These are phyloP conservation scores for Scomber japonicus DNA, from an alignment of 2,113 vertebrate species.

Conservation along the genomic window DNA sequence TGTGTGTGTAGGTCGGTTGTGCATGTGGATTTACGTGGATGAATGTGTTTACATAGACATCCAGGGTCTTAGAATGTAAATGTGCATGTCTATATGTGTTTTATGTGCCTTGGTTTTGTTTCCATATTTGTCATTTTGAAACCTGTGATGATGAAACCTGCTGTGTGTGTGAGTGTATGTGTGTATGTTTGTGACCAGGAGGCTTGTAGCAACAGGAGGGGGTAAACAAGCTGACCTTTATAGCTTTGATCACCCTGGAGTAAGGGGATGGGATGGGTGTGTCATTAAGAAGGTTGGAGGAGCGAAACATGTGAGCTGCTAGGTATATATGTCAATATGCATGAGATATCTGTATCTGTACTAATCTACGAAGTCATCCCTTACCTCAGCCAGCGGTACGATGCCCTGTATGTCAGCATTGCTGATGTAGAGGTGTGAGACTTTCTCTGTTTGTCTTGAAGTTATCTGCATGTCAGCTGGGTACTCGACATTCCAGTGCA, in stretches of 20 bases:
- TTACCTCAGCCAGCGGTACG: constrained; percentile 91
- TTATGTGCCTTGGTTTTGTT: constrained; percentile 5
- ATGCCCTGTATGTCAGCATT: constrained; percentile 89
- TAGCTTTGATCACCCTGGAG: constrained; percentile 61
- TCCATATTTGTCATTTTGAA: constrained; percentile 47
- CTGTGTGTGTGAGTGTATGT: constrained; percentile 15
- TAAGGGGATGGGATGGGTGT: constrained; percentile 21
- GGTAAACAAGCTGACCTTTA: constrained; percentile 76
- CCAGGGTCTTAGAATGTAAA: background rate
- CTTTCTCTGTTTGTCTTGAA: constrained; percentile 72
- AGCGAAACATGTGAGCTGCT: constrained; percentile 25
- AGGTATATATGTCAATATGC: constrained; percentile 13
- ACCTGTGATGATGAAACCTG: constrained; percentile 36
- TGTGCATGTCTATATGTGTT: background rate
- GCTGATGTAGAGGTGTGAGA: constrained; percentile 93
- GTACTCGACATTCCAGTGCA: constrained; percentile 95
- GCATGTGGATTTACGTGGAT: constrained; percentile 2
- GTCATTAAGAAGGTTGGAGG: constrained; percentile 25
- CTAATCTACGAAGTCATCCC: constrained; percentile 40
- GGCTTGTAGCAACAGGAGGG: constrained; percentile 58
- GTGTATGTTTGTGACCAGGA: constrained; percentile 41
- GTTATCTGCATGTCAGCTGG: constrained; percentile 81
- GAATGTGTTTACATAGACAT: background rate
- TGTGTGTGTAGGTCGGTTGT: constrained; percentile 1
- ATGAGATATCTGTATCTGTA: constrained; percentile 32